A percentile compares a stretch with the other conserved stretches of the same genome.
These are phyloP conservation scores for Cuculus canorus DNA, from an alignment of 2,797 vertebrate species.

Conservation along the genomic window DNA sequence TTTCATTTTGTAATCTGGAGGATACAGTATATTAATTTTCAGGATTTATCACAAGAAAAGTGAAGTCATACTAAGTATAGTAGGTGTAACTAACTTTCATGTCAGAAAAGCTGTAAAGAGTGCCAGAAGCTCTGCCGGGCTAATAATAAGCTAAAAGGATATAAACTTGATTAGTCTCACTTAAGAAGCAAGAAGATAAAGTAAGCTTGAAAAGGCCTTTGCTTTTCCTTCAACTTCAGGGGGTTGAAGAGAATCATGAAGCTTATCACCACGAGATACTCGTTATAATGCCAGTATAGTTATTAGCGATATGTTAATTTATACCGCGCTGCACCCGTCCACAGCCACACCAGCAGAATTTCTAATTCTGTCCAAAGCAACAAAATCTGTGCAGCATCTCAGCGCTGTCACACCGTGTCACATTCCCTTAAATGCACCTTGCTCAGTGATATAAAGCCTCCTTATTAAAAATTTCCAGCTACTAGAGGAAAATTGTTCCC, in stretches of 20 bases:
- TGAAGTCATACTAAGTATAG: slow-evolving; percentile 68
- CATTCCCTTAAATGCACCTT: slow-evolving; percentile 1
- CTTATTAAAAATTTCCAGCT: neutral
- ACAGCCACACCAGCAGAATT: neutral
- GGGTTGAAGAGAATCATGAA: slow-evolving; percentile 56
- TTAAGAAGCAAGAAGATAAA: slow-evolving; percentile 63
- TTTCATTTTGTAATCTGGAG: slow-evolving; percentile 74
- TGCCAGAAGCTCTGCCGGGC: slow-evolving; percentile 59
- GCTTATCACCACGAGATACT: slow-evolving; percentile 37
- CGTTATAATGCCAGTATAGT: neutral
- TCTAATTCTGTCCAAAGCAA: neutral
- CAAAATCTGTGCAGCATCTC: slow-evolving; percentile 23
- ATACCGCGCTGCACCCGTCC: neutral
- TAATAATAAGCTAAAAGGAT: slow-evolving; percentile 65
- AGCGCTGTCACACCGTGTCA: neutral
- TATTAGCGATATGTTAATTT: slow-evolving; percentile 41
- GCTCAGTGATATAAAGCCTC: neutral
- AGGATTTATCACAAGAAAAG: slow-evolving; percentile 76
- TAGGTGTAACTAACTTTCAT: slow-evolving; percentile 65
- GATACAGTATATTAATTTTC: slow-evolving; percentile 77
- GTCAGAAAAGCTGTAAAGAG: slow-evolving; percentile 60
- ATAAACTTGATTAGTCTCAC: slow-evolving; percentile 66
- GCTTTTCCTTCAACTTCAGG: slow-evolving; percentile 62
- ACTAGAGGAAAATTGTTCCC: neutral
- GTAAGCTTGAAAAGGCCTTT: slow-evolving; percentile 65